phyloP scores from a whole-genome alignment of 2,113 vertebrate species.

The Dipodomys merriami region DNA sequence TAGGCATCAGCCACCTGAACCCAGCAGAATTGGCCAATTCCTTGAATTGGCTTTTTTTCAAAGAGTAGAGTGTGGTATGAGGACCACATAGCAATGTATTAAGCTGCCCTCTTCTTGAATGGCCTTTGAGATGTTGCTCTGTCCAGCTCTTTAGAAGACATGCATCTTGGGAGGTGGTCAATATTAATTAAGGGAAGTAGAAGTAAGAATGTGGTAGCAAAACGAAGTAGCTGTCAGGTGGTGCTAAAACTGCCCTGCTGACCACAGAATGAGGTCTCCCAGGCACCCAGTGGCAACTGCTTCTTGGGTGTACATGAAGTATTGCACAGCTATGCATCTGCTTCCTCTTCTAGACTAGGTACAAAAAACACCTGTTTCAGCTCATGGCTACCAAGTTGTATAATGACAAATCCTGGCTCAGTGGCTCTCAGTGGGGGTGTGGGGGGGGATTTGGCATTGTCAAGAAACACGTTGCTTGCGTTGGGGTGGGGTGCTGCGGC shows the following conservation, averaged over 20 bases:
- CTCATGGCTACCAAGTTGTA: background rate
- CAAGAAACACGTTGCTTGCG: background rate
- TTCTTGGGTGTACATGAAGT: background rate
- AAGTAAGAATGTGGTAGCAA: background rate
- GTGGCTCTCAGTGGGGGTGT: background rate
- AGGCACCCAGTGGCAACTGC: background rate
- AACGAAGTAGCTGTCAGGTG: background rate
- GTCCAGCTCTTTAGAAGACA: background rate
- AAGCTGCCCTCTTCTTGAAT: background rate
- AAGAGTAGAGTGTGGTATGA: background rate
- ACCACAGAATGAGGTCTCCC: background rate
- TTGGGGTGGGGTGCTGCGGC: background rate
- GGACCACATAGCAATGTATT: background rate
- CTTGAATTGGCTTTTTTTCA: background rate
- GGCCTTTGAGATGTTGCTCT: background rate
- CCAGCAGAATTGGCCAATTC: background rate
- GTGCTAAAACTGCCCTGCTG: background rate
- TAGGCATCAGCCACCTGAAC: too few relatives aligned
- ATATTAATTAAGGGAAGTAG: background rate
- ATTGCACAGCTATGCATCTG: constrained; percentile 29
- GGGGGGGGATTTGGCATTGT: background rate
- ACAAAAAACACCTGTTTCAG: constrained; percentile 38
- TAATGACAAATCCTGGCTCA: background rate
- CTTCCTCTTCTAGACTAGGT: constrained; percentile 50
- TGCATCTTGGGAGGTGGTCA: background rate